These are phyloP conservation scores for Ailuropoda melanoleuca DNA, from an alignment of 2,113 vertebrate species.

Conservation along the genomic window DNA sequence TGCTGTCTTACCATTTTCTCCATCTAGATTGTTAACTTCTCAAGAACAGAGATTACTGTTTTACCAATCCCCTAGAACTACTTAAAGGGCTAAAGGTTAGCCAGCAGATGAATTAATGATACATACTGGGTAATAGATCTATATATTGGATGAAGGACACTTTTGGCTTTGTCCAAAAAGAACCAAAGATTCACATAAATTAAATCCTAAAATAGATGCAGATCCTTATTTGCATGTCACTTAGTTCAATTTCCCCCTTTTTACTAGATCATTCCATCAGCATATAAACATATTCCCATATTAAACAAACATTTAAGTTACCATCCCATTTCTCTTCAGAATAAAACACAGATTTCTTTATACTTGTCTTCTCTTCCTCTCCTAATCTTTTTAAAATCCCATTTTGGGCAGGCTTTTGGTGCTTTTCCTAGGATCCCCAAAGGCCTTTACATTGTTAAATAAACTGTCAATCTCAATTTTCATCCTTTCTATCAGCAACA, in stretches of 20 bases:
- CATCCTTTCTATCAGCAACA: background rate
- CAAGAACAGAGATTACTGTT: background rate
- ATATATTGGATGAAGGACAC: background rate
- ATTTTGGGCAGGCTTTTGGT: background rate
- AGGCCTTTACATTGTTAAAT: background rate
- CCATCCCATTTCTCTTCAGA: background rate
- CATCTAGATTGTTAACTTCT: slow-evolving; percentile 19
- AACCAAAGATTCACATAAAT: background rate
- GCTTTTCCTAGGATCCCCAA: background rate
- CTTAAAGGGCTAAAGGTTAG: background rate
- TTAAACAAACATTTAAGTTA: background rate
- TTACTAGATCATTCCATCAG: background rate
- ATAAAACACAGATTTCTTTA: background rate
- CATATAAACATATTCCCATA: background rate
- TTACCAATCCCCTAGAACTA: background rate
- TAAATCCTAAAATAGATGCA: background rate
- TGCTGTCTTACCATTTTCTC: background rate
- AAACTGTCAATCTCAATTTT: background rate
- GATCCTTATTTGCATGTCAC: background rate
- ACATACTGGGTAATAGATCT: background rate
- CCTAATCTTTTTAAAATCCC: background rate
- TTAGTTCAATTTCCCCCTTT: background rate
- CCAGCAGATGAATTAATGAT: background rate
- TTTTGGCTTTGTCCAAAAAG: background rate
- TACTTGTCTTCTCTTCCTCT: background rate